phyloP scores from a whole-genome alignment of 2,113 vertebrate genomes.

The Ptychochromis oligacanthus region DNA sequence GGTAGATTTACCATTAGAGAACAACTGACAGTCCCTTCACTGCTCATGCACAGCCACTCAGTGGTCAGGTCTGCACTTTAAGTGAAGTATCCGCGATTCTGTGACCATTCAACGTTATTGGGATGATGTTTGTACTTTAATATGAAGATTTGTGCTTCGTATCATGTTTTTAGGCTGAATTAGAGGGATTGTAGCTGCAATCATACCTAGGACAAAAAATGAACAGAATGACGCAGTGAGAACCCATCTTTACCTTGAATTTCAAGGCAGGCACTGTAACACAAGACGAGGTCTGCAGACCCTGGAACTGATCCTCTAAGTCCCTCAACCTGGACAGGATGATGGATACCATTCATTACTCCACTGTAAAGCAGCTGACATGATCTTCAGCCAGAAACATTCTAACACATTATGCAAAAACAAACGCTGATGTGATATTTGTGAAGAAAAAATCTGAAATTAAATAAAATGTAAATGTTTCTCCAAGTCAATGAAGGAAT shows the following conservation, averaged over 20 bases:
- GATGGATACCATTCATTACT: background rate
- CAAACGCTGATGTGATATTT: background rate
- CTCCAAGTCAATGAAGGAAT: background rate
- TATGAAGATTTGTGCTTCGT: background rate
- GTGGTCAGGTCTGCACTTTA: background rate
- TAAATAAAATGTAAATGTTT: background rate
- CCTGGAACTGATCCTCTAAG: slow-evolving; percentile 88
- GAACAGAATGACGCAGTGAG: background rate
- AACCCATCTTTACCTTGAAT: slow-evolving; percentile 86
- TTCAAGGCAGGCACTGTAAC: slow-evolving; percentile 88
- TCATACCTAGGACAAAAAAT: background rate
- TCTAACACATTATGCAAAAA: background rate
- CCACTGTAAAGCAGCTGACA: background rate
- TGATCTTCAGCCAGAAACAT: background rate
- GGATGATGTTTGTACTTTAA: background rate
- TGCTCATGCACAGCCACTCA: background rate
- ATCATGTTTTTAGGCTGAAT: background rate
- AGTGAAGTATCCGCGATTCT: background rate
- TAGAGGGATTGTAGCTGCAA: background rate
- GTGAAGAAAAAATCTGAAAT: background rate
- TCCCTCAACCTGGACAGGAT: slow-evolving; percentile 84
- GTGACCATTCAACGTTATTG: background rate
- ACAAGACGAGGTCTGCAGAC: slow-evolving; percentile 83
- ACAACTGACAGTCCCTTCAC: background rate
- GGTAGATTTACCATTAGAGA: background rate